These are phyloP conservation scores for Gymnocheta viridis DNA, from an alignment of 2,888 invertebrate genomes.

Conservation along the genomic window DNA sequence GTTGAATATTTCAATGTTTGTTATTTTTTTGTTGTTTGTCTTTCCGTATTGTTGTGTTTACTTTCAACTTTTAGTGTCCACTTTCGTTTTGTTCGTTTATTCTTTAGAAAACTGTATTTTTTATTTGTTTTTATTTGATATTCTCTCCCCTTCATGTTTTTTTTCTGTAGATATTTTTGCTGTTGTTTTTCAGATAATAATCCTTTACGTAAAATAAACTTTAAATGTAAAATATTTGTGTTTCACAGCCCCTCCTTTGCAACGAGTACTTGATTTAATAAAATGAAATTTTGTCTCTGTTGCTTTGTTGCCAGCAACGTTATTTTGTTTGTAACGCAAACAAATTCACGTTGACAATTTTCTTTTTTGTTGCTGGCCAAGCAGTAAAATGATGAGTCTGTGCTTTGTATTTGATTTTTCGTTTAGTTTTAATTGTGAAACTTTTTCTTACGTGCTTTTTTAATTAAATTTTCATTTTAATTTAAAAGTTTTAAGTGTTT, in stretches of 20 bases:
- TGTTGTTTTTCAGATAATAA: slow-evolving; percentile 20
- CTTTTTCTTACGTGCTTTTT: neutral
- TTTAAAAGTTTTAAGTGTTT: slow-evolving; percentile 7
- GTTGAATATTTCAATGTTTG: slow-evolving; percentile 41
- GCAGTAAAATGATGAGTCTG: slow-evolving; percentile 27
- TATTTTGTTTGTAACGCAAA: slow-evolving; percentile 28
- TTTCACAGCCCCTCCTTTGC: neutral
- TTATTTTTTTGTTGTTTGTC: slow-evolving; percentile 57
- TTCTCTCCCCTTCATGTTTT: neutral
- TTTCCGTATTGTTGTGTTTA: slow-evolving; percentile 66
- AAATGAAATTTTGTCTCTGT: slow-evolving; percentile 41
- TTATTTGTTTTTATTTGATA: slow-evolving; percentile 37
- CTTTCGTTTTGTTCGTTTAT: slow-evolving; percentile 57
- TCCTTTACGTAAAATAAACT: slow-evolving; percentile 20
- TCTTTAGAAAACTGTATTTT: slow-evolving; percentile 34
- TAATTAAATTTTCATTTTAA: slow-evolving; percentile 19
- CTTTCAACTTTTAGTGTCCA: slow-evolving; percentile 68
- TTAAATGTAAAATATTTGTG: slow-evolving; percentile 1
- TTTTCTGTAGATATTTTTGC: neutral
- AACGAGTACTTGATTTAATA: neutral
- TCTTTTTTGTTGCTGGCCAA: neutral
- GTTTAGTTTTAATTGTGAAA: slow-evolving; percentile 33
- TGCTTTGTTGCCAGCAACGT: no score
- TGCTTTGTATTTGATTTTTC: slow-evolving; percentile 11
- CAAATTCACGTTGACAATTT: slow-evolving; percentile 50